Evolutionary conservation across 2,888 invertebrate species (phyloP), one percentile per base, ranked within the genome.

Genomic region (Drosophila suboccidentalis): DNA sequence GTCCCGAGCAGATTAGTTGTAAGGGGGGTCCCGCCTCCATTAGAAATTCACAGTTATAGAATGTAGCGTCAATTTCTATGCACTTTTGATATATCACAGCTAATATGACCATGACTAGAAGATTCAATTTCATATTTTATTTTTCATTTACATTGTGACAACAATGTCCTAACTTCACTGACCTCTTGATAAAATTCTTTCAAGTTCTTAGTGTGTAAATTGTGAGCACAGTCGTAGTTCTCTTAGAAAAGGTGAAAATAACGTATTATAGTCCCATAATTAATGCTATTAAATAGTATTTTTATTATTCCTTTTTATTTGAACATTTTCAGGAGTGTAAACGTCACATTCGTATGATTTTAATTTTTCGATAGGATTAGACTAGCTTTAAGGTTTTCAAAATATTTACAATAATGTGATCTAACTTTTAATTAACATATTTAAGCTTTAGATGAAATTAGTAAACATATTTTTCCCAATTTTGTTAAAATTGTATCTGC

Each of bases 121-220:
- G 26, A 44, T 61, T 49, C 22, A 58, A 43, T 43, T 17, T 62
- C 73, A 73, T 64, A 49, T 43, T 49, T 17, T 32, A 5, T 54
- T 58, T 63, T 13, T 32, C 17, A 36, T 22, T 55, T 41, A 49
- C 54, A 61, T 50, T 59, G 49, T 59, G 59, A 59, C 59, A 50
- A 13, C n/a, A 50, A 50, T 50, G 19, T 39, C 50, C 17, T 29
- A 38, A 46, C 57, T 10, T 44, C 6, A 26, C 8, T 26, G 26
- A 26, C 13, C 4, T 19, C 4, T 36, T 1, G 50, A 50, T 50
- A 2, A 50, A 22, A 9, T 36, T 17, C 0, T n/a, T 50, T 13
- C 1, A 8, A 50, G 19, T 49, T 6, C 5, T 13, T 4, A 11
- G 9, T 19, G 5, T 43, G 3, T 19, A 13, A 43, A 19, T 43